A percentile compares a stretch with the other conserved stretches of the same genome.
phyloP scores from a whole-genome alignment of 2,888 invertebrate species.

The Heliconius cydno region DNA sequence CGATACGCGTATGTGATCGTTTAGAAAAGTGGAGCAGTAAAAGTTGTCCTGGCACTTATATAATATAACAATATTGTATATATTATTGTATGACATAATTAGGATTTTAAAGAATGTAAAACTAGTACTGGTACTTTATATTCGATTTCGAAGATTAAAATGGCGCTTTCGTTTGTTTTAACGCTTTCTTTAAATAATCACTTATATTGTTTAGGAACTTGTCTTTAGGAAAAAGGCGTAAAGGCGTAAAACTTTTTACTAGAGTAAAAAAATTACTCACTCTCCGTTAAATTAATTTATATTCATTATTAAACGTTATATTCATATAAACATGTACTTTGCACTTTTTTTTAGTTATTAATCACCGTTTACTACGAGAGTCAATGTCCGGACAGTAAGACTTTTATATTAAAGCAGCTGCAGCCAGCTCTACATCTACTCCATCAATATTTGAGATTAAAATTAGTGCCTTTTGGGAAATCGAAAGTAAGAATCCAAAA shows the following conservation, averaged over 20 bases:
- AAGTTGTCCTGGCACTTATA: slow-evolving; percentile 59
- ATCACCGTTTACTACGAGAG: slow-evolving; percentile 86
- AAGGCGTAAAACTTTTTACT: too few relatives aligned
- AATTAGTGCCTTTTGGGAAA: slow-evolving; percentile 86
- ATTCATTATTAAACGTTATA: too few relatives aligned
- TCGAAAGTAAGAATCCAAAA: slow-evolving; percentile 71
- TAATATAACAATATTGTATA: slow-evolving; percentile 7
- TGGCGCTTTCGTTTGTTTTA: background rate
- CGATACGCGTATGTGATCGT: slow-evolving; percentile 17
- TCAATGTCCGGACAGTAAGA: slow-evolving; percentile 84
- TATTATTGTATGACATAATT: background rate
- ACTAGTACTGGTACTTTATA: background rate
- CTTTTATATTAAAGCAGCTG: slow-evolving; percentile 82
- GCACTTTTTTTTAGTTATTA: slow-evolving; percentile 58
- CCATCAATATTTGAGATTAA: slow-evolving; percentile 75
- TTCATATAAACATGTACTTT: too few relatives aligned
- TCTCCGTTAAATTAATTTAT: too few relatives aligned
- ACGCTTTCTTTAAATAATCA: background rate
- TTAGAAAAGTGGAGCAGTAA: slow-evolving; percentile 59
- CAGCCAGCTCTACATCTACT: slow-evolving; percentile 77
- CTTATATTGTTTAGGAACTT: too few relatives aligned
- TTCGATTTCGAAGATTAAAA: background rate
- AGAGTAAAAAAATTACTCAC: too few relatives aligned
- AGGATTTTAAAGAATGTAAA: background rate
- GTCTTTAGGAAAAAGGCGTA: too few relatives aligned